These are phyloP conservation scores for Cyanoderma ruficeps DNA, from an alignment of 2,113 vertebrate genomes.

Conservation along the genomic window DNA sequence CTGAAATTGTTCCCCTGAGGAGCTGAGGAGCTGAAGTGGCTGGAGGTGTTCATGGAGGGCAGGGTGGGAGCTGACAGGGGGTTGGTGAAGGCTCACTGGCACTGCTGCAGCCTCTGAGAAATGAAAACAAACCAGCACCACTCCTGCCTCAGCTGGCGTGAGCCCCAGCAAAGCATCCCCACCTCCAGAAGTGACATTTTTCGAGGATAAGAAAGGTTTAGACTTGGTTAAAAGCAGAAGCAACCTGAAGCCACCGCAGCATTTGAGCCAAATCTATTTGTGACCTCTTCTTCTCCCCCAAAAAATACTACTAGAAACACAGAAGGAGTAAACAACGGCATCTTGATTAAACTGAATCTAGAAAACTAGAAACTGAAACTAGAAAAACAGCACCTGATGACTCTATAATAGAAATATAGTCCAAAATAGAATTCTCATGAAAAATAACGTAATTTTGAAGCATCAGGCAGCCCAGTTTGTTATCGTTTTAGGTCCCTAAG, in stretches of 20 bases:
- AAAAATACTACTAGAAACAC: not conserved
- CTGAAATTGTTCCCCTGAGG: not conserved
- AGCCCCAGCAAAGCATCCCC: not conserved
- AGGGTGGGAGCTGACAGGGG: not conserved
- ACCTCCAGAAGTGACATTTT: not conserved
- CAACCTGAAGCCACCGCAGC: not conserved
- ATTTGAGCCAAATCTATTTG: not conserved
- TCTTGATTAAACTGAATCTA: not conserved
- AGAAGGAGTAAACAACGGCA: not conserved
- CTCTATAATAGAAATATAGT: not conserved
- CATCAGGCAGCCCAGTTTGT: not conserved
- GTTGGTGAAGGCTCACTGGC: not conserved
- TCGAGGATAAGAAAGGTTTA: not conserved
- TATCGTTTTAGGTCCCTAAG: not conserved
- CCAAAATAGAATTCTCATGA: not conserved
- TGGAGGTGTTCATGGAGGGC: not conserved
- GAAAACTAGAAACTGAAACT: not conserved
- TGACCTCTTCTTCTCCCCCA: not conserved
- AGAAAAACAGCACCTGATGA: not conserved
- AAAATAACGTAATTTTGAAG: not conserved
- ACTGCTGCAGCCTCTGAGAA: not conserved
- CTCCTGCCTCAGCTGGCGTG: not conserved
- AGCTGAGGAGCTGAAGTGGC: not conserved
- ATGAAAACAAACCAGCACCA: rapidly evolving
- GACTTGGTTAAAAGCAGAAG: not conserved